Evolutionary conservation across 2,888 invertebrate species (phyloP), one percentile per base, ranked within the genome.

Genomic region (Pardosa pseudoannulata): DNA sequence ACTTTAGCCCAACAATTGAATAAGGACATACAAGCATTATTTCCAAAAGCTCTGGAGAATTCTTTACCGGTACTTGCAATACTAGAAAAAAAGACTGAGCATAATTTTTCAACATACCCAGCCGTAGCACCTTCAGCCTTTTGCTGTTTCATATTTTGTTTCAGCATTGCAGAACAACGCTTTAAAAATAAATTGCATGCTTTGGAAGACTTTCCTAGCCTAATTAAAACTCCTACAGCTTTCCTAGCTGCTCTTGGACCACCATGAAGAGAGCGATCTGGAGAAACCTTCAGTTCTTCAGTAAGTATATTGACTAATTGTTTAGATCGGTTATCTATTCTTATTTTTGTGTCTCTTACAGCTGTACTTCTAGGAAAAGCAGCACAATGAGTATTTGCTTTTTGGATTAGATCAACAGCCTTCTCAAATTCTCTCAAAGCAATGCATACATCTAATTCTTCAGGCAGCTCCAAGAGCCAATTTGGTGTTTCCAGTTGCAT

Each of bases 401-500:
- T 94, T 89, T 95, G 95, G 89, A 98, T 94, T 16, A 97, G 93
- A 88, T 94, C 94, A 89, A 97, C 95, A 0, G 98, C 97, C 90
- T 96, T 96, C 91, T 98, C 97, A 91, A 98, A 98, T 92, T 98
- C 97, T 90, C 98, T 94, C 92, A 98, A 97, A 0, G 98, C 98
- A 89, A 98, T 96, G 90, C 95, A 94, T 16, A 98, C 97, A 93
- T 99, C 98, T 78, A 99, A 93, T 92, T 98, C 98, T 91, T 98
- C 98, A 0, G 96, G 95, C 2, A 96, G 95, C 91, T 98, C 97
- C 80, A 95, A 92, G 78, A 98, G 92, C 98, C 98, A 98, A 90
- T 97, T 96, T 0, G 97, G 96, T 62, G 92, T 92, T 89, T 89
- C 91, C 91, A 91, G 90, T 13, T 88, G 86, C 31, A 90, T 89